Base-by-base conservation (phyloP, 2,888 invertebrate genomes). In the Andrena haemorrhoa region DNA sequence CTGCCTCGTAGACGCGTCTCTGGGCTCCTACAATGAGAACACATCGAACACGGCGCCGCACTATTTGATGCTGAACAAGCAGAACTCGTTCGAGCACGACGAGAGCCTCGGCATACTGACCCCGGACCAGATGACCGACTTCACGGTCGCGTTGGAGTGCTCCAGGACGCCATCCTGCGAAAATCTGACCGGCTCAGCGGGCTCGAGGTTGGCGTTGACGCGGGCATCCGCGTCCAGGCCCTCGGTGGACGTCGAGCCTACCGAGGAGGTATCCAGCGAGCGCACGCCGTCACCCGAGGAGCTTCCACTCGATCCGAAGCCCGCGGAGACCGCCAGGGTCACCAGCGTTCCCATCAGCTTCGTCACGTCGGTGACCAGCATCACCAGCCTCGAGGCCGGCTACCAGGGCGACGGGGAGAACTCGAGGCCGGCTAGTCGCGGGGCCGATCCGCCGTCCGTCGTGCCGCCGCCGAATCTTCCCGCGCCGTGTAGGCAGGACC, bases 341-440 rank as follows among this genome's bases (percentile, higher is more conserved):
- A 74, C 95, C 29, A 60, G 58, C 8, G 96, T 91, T 66, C 91
- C 92, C 1, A 84, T 89, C 88, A 97, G 97, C 93, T 97, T 97
- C 91, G 96, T 98, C 26, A 97, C 97, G 2, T 97, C 98, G 91
- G 97, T 98, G 23, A 98, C 98, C n/a, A 98, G 98, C 92, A 97
- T 98, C 82, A 97, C 97, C 35, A 98, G 98, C 94, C 95, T 98
- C 86, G 98, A 98, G 94, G 97, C 97, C n/a, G 98, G 98, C 58
- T 98, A 98, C 94, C 98, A 98, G 94, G 98, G 98, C 10, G 98
- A 98, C 94, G 98, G 98, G 5, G 98, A 98, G 94, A 97, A 97
- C 96, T 98, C 98, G 31, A 95, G 98, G 80, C 98, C 98, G 0
- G 97, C 97, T 0, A 98, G 98, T 89, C 95, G 98, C 84, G 97